Evolutionary conservation across 2,113 vertebrate genomes (phyloP).

Genomic region (Rousettus leschenaultii): DNA sequence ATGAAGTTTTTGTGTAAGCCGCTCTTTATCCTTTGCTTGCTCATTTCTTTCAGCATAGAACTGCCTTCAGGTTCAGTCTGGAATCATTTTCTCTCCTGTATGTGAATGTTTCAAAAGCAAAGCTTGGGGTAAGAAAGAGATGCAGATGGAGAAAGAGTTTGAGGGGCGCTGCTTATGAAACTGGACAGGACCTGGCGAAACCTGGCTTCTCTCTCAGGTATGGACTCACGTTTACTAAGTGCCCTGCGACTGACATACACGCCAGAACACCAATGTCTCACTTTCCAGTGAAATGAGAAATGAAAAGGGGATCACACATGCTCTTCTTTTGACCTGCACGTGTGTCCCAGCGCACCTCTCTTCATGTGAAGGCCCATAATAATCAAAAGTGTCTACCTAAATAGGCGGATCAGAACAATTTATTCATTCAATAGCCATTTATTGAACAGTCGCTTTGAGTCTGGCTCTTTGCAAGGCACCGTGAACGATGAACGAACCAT

Average conservation of each 20-base stretch:
- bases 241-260: background rate
- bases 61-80: background rate
- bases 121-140: background rate
- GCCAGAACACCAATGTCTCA: background rate
- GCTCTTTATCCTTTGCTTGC: background rate
- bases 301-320: background rate
- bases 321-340: background rate
- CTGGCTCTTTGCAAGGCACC: background rate
- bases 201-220: background rate
- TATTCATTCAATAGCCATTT: background rate
- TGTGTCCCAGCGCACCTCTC: background rate
- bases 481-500: background rate
- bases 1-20: background rate
- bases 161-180: background rate
- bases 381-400: background rate
- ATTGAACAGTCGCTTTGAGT: background rate
- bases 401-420: background rate
- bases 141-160: background rate
- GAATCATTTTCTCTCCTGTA: background rate
- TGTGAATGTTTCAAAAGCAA: constrained; percentile 22
- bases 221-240: background rate
- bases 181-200: background rate
- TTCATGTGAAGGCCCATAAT: background rate
- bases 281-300: background rate
- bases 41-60: constrained; percentile 21